Conservation (phyloP, 1,140 invertebrate species). For the Ctenoplectra terminalis region DNA sequence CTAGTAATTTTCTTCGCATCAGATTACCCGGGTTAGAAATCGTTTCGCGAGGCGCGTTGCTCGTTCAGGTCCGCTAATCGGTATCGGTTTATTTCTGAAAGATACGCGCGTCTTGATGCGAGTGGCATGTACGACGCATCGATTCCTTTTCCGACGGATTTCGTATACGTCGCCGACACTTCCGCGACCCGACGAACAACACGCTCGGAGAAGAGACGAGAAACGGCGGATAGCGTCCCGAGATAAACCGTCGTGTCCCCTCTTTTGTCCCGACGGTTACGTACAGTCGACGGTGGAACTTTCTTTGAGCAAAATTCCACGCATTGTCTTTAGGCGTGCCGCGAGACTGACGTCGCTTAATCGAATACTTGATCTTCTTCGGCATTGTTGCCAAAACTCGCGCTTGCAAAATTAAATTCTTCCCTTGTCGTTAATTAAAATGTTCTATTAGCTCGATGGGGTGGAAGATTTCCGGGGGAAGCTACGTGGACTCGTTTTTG, state of each 20-base stretch:
- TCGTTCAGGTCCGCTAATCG: neutral
- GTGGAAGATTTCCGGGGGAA: neutral
- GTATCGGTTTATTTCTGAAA: conserved; percentile 28
- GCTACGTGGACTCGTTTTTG: too few relatives aligned
- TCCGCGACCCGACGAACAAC: conserved; percentile 46
- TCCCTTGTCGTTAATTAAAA: conserved; percentile 14
- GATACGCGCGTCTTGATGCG: too few relatives aligned
- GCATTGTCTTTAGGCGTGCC: conserved; percentile 23
- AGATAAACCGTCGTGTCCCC: conserved; percentile 46
- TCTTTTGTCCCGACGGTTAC: conserved; percentile 38
- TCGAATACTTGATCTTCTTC: conserved; percentile 31
- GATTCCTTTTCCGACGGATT: conserved; percentile 53
- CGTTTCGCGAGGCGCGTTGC: neutral
- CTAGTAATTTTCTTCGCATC: too few relatives aligned
- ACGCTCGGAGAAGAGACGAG: neutral
- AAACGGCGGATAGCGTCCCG: conserved; percentile 51
- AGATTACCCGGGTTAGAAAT: too few relatives aligned
- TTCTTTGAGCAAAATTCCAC: conserved; percentile 44
- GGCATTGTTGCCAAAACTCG: conserved; percentile 1
- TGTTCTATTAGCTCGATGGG: neutral
- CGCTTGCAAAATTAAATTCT: conserved; percentile 12
- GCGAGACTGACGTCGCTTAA: conserved; percentile 37
- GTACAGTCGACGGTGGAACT: conserved; percentile 18
- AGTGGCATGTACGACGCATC: too few relatives aligned
- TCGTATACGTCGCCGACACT: conserved; percentile 43